These are phyloP conservation scores for Blastobasis lacticolella DNA, from an alignment of 2,888 invertebrate species.

Conservation along the genomic window DNA sequence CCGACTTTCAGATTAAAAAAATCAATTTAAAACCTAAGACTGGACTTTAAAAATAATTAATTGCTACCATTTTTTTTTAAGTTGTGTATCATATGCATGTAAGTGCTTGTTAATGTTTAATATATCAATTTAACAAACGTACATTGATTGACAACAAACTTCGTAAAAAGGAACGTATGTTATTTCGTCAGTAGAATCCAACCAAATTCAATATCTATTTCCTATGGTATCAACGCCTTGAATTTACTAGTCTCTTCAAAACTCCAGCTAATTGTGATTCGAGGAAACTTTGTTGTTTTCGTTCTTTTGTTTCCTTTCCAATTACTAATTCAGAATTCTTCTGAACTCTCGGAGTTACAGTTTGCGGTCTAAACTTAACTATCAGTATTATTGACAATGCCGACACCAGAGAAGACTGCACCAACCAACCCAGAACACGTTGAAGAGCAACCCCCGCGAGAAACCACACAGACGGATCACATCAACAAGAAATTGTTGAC, in stretches of 20 bases:
- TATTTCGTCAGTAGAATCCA: constrained; percentile 9
- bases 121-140: too few relatives aligned
- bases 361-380: constrained; percentile 5
- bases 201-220: constrained; percentile 13
- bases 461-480: constrained; percentile 77
- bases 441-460: constrained; percentile 48
- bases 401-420: constrained; percentile 44
- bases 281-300: not conserved
- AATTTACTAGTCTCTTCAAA: too few relatives aligned
- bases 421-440: constrained; percentile 29
- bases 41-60: too few relatives aligned
- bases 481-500: constrained; percentile 78
- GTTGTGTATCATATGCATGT: too few relatives aligned
- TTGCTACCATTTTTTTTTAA: too few relatives aligned
- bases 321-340: constrained; percentile 10
- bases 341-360: not conserved
- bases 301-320: constrained; percentile 17
- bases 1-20: too few relatives aligned
- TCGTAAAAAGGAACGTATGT: constrained; percentile 10
- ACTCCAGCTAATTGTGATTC: too few relatives aligned
- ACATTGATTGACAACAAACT: not conserved
- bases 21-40: too few relatives aligned
- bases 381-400: constrained; percentile 30
- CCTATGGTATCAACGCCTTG: not conserved
- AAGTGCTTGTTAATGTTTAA: too few relatives aligned